These are phyloP conservation scores for Pollenia amentaria DNA, from an alignment of 2,888 invertebrate species.

Conservation along the genomic window DNA sequence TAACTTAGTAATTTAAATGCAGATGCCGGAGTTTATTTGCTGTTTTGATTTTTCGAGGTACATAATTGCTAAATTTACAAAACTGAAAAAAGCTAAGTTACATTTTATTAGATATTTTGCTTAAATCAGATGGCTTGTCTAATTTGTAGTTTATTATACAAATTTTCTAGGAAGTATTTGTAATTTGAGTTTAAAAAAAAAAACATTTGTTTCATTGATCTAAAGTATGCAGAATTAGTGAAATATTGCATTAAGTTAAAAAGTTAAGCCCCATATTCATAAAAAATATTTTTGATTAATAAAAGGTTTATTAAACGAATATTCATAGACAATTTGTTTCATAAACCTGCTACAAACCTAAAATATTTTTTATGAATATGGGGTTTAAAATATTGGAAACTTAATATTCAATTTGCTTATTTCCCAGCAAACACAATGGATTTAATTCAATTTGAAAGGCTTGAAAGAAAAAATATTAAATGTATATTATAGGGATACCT, in stretches of 20 bases:
- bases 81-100: constrained; percentile 42
- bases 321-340: too few relatives aligned
- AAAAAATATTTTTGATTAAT: too few relatives aligned
- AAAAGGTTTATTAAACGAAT: too few relatives aligned
- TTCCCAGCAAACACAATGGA: too few relatives aligned
- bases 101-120: constrained; percentile 6
- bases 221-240: background rate
- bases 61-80: constrained; percentile 65
- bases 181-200: background rate
- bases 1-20: constrained; percentile 69
- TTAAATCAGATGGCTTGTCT: constrained; percentile 41
- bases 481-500: too few relatives aligned
- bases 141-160: constrained; percentile 42
- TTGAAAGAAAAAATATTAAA: too few relatives aligned
- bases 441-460: too few relatives aligned
- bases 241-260: background rate
- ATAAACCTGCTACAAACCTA: too few relatives aligned
- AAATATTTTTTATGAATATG: too few relatives aligned
- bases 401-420: background rate
- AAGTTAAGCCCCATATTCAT: too few relatives aligned
- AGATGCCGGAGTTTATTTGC: constrained; percentile 39
- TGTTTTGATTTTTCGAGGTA: constrained; percentile 23
- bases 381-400: background rate
- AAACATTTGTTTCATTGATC: constrained; percentile 28
- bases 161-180: constrained; percentile 56